phyloP scores from a whole-genome alignment of 1,140 invertebrate genomes.

The Reticulitermes speratus region DNA sequence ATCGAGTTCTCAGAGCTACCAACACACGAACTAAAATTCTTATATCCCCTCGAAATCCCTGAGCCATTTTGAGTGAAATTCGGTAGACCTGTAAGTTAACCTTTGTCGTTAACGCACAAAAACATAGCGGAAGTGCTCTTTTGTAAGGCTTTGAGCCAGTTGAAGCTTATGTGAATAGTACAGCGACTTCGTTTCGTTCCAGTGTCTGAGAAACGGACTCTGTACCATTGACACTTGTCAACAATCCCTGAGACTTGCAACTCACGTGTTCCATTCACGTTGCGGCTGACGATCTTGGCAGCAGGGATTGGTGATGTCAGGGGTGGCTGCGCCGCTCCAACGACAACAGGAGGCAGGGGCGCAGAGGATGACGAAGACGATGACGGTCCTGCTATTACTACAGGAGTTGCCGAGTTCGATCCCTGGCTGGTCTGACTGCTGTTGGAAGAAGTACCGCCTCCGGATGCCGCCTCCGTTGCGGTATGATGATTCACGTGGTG shows the following conservation, averaged over 20 bases:
- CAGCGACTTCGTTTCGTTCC: too few species aligned
- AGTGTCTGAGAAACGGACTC: too few species aligned
- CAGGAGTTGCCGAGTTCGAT: not conserved
- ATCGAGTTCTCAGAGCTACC: too few species aligned
- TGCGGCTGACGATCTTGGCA: constrained; percentile 27
- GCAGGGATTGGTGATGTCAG: not conserved
- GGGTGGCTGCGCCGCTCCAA: not conserved
- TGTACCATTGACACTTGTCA: too few species aligned
- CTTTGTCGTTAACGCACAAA: too few species aligned
- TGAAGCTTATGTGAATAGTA: too few species aligned
- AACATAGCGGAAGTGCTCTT: too few species aligned
- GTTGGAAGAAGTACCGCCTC: not conserved
- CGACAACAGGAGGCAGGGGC: constrained; percentile 6
- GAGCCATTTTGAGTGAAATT: too few species aligned
- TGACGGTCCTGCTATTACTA: not conserved
- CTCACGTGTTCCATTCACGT: constrained; percentile 30
- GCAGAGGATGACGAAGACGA: not conserved
- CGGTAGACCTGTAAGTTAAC: too few species aligned
- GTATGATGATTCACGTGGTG: constrained; percentile 1
- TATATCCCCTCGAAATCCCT: too few species aligned
- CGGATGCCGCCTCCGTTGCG: not conserved
- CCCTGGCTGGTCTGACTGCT: not conserved
- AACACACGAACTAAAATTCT: too few species aligned
- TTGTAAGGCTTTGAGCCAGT: too few species aligned
- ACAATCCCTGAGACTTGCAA: not conserved